Evolutionary conservation across 1,140 invertebrate species (phyloP), one percentile per base, ranked within the genome.

Genomic region (Drosophila athabasca): DNA sequence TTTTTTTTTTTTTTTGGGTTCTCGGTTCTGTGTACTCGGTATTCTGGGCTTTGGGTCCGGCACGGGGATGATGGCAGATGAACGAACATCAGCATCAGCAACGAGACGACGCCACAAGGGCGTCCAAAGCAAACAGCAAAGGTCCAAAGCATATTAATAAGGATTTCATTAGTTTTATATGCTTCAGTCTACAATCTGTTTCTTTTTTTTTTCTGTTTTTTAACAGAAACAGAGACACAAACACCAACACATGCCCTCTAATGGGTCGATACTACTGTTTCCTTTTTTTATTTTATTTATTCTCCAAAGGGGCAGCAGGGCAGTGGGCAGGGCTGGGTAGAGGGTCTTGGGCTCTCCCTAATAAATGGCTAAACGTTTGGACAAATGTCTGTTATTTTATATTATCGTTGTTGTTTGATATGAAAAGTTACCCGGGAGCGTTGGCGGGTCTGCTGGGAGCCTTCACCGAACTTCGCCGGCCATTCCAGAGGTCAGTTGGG

Each of bases 141-240:
- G 88, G 82, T 87, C 87, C 83, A 69, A 66, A 70, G 83, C 82
- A 90, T 80, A 90, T 90, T 90, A 90, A 87, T 87, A 87, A 87
- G 87, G 82, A 90, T 90, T 90, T 90, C 88, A 90, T 90, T 90
- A 90, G 87, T 90, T 88, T 88, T 88, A 88, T 77, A 83, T 81
- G 76, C 75, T 79, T 46, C 57, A 24, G 17, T 66, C 43, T 70
- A 54, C 68, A 49, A 70, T 70, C 59, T 15, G 17, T 44, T 41
- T 44, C 43, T 48, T 51, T 54, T 5, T 41, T 41, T 41, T 62
- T 53, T 45, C 17, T 19, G 17, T 39, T 35, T 60, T 64, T 13
- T 0, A 39, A 39, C 35, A 13, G 46, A 5, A 11, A 39, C 35
- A 39, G 46, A 58, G n/a, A 35, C 45, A 48, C 50, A 39, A 35